Evolutionary conservation across 2,113 vertebrate genomes (phyloP).

Genomic region (Aptenodytes forsteri): DNA sequence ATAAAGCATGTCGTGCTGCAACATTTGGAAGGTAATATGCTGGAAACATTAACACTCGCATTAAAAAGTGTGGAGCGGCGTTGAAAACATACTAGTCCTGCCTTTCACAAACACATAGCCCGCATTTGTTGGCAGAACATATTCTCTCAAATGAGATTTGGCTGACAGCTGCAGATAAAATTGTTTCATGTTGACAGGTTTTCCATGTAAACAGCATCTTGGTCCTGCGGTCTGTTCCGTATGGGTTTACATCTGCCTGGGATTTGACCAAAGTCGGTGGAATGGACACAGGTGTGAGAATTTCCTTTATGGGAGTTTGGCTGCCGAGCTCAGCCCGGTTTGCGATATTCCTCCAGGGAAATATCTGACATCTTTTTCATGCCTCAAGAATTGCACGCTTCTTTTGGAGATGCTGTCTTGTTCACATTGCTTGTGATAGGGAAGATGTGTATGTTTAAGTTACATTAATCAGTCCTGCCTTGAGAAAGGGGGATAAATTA

Average conservation of each 20-base stretch:
- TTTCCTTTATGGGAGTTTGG: neutral
- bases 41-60: neutral
- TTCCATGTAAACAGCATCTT: neutral
- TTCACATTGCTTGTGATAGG: neutral
- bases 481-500: neutral
- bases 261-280: accelerated
- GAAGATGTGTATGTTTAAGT: neutral
- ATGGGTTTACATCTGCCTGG: neutral
- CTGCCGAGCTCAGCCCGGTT: neutral
- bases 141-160: neutral
- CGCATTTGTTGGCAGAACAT: neutral
- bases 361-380: neutral
- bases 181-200: neutral
- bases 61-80: neutral
- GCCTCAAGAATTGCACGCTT: neutral
- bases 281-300: neutral
- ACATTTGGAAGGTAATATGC: conserved; percentile 61
- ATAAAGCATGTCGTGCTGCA: conserved; percentile 52
- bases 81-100: neutral
- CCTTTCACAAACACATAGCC: neutral
- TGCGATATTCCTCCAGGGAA: neutral
- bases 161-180: conserved; percentile 1
- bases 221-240: neutral
- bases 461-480: neutral
- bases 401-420: neutral